A percentile compares a stretch with the other conserved stretches of the same genome.
phyloP scores from a whole-genome alignment of 2,113 vertebrate species.

The Conger conger region DNA sequence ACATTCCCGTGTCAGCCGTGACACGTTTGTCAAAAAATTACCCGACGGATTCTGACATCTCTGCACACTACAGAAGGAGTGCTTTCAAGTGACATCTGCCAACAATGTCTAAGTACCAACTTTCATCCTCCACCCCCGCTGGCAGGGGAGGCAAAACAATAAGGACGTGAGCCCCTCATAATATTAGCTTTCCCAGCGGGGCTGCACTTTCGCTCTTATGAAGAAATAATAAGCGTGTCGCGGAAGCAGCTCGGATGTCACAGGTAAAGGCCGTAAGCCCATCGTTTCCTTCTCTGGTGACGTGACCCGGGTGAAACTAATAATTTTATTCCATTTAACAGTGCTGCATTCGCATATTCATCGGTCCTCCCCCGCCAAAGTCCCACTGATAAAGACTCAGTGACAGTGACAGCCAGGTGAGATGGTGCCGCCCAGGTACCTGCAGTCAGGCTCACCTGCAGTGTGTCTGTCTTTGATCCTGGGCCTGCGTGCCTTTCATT shows the following conservation, averaged over 20 bases:
- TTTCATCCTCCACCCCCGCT: conserved; percentile 26
- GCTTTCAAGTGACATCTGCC: conserved; percentile 83
- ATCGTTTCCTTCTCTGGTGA: no score
- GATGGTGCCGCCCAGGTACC: not conserved
- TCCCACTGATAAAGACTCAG: not conserved
- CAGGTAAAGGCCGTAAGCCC: conserved; percentile 30
- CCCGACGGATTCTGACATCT: conserved; percentile 45
- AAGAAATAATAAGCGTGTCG: not conserved
- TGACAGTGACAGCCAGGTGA: conserved; percentile 1
- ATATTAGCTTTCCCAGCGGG: conserved; percentile 56
- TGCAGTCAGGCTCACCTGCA: not conserved
- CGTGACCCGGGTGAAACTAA: no score
- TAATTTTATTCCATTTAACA: not conserved
- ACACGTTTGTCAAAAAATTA: conserved; percentile 77
- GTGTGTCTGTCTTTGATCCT: conserved; percentile 7
- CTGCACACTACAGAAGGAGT: conserved; percentile 69
- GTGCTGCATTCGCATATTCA: not conserved
- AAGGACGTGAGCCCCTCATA: conserved; percentile 58
- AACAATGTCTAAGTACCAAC: conserved; percentile 63
- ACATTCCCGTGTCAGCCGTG: conserved; percentile 78
- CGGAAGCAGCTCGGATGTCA: conserved; percentile 43
- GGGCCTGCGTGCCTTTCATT: not conserved
- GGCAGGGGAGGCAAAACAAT: conserved; percentile 76
- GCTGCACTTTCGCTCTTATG: conserved; percentile 52
- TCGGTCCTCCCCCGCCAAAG: not conserved